Conservation (phyloP, 2,888 invertebrate genomes). For the Apodemia zela region DNA sequence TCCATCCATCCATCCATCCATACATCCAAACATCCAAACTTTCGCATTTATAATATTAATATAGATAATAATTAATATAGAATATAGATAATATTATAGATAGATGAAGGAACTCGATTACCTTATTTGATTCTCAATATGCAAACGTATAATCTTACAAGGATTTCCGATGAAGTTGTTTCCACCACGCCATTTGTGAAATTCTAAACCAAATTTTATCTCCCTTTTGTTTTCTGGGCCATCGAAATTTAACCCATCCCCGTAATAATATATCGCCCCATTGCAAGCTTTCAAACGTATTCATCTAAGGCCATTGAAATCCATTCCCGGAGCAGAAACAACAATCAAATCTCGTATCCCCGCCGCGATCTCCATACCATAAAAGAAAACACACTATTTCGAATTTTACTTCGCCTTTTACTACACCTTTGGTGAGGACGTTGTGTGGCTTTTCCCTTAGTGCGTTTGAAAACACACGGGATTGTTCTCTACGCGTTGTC, state of each 20-base stretch:
- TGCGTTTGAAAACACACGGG: constrained; percentile 36
- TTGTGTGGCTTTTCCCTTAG: constrained; percentile 34
- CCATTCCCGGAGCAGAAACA: constrained; percentile 40
- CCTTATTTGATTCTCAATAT: neutral
- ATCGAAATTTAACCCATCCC: constrained; percentile 15
- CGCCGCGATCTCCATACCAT: constrained; percentile 50
- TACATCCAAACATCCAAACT: too few relatives aligned
- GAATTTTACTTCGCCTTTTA: constrained; percentile 50
- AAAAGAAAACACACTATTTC: constrained; percentile 51
- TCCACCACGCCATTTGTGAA: neutral
- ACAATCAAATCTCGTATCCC: constrained; percentile 47
- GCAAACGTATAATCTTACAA: neutral
- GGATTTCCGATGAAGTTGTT: neutral
- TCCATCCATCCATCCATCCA: too few relatives aligned
- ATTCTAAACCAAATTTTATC: neutral
- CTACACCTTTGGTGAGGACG: constrained; percentile 56
- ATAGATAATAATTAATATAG: too few relatives aligned
- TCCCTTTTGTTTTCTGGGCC: constrained; percentile 14
- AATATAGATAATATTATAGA: too few relatives aligned
- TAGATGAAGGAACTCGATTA: neutral
- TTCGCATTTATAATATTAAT: too few relatives aligned
- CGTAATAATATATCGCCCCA: constrained; percentile 28
- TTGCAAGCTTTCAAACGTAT: constrained; percentile 30
- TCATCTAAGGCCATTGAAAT: constrained; percentile 41
- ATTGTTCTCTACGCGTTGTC: constrained; percentile 18